Percentiles rank a stretch among this genome's conserved stretches.
phyloP scores from a whole-genome alignment of 2,888 invertebrate genomes.

The Amphipyra tragopoginis region DNA sequence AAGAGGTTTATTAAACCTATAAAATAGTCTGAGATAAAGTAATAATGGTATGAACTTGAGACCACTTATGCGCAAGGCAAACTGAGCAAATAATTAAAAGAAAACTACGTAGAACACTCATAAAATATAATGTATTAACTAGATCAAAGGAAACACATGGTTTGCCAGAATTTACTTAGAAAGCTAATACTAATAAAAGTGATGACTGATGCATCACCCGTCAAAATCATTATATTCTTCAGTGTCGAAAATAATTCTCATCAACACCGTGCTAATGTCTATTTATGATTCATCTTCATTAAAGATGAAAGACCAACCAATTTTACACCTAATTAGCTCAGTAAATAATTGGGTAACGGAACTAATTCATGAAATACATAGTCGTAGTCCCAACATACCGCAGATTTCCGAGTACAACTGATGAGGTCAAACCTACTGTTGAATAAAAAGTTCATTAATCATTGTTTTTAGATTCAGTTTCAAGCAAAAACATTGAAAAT shows the following conservation, averaged over 20 bases:
- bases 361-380: slow-evolving; percentile 15
- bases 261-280: slow-evolving; percentile 17
- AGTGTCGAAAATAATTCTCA: slow-evolving; percentile 24
- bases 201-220: slow-evolving; percentile 1
- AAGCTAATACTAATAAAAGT: neutral
- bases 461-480: slow-evolving; percentile 17
- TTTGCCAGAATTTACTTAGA: neutral
- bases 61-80: neutral
- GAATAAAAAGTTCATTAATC: slow-evolving; percentile 16
- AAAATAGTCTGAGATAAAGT: too few relatives aligned
- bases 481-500: slow-evolving; percentile 38
- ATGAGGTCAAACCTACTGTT: slow-evolving; percentile 2
- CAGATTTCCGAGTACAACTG: too few relatives aligned
- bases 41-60: too few relatives aligned
- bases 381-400: too few relatives aligned
- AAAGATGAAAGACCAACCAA: slow-evolving; percentile 24
- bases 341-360: slow-evolving; percentile 14
- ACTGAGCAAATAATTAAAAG: neutral
- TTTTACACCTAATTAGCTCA: slow-evolving; percentile 9
- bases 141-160: slow-evolving; percentile 5
- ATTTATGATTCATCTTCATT: slow-evolving; percentile 29
- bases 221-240: slow-evolving; percentile 3
- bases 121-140: neutral
- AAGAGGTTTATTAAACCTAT: too few relatives aligned
- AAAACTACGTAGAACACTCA: neutral